A percentile compares a stretch with the other conserved stretches of the same genome.
Conservation (phyloP, 2,797 vertebrate genomes). For the Bucorvus abyssinicus region DNA sequence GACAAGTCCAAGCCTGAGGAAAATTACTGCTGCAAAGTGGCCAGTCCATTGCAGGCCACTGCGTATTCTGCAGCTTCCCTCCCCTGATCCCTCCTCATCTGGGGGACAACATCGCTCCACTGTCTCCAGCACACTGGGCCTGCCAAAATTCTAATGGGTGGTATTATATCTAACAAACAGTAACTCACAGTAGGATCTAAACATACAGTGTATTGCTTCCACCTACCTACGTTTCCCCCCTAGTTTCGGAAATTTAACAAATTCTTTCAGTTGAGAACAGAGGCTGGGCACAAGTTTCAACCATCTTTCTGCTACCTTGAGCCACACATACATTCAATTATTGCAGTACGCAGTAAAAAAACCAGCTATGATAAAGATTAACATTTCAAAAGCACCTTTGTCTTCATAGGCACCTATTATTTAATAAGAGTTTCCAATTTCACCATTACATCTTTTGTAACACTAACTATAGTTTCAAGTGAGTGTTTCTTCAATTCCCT, state of each 20-base stretch:
- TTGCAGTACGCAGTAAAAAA: neutral
- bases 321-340: neutral
- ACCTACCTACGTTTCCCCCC: neutral
- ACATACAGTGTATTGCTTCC: neutral
- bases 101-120: neutral
- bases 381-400: neutral
- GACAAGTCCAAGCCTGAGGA: neutral
- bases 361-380: neutral
- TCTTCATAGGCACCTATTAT: neutral
- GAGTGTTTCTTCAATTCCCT: neutral
- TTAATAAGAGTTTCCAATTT: neutral
- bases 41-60: neutral
- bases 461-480: neutral
- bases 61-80: neutral
- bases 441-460: neutral
- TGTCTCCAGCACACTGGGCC: neutral
- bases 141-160: neutral
- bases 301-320: neutral
- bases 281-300: neutral
- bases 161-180: neutral
- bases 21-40: neutral
- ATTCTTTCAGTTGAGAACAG: neutral
- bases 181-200: neutral
- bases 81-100: neutral
- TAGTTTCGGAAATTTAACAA: neutral